Evolutionary conservation across 2,888 invertebrate species (phyloP), one percentile per base, ranked within the genome.

Genomic region (Bedellia somnulentella): DNA sequence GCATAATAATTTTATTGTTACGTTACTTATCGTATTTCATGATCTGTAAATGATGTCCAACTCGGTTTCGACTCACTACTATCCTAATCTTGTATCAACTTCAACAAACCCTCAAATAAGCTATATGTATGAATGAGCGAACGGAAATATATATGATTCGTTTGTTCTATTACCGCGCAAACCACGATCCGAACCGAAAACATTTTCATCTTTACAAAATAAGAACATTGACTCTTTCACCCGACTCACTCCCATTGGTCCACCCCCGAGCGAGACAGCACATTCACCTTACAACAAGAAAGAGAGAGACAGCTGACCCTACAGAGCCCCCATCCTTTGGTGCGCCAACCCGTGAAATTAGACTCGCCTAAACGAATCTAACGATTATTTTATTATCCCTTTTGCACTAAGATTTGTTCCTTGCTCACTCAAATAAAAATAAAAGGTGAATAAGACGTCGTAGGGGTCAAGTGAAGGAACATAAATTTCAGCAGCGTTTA

Each of bases 351-450:
- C 75, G 64, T 73, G 73, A 75, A 75, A 75, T 75, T 75, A 67
- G 70, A 70, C 46, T 64, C 71, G 68, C 71, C 73, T 75, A 73
- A 71, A 73, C 73, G 75, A 70, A 73, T 71, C 66, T 71, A 73
- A 73, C 75, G 75, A 73, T 75, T 75, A 75, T 73, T 75, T 75
- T 75, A 75, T 73, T 75, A 73, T 73, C 68, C 71, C 63, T 68
- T 71, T 68, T 68, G 57, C 70, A 57, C 71, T 73, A 73, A 75
- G 75, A 75, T 73, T 75, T 73, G 75, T 73, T 75, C 59, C 75
- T 73, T 75, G 75, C 70, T 73, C 75, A 75, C 59, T 73, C 68
- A 70, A 73, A 75, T 73, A 75, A 75, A 75, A 75, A 71, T 73
- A 71, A 73, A 68, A 73, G 70, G 73, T 73, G 75, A 73, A 52